Evolutionary conservation across 2,888 invertebrate species (phyloP).

Genomic region (Hedychridium roseum): DNA sequence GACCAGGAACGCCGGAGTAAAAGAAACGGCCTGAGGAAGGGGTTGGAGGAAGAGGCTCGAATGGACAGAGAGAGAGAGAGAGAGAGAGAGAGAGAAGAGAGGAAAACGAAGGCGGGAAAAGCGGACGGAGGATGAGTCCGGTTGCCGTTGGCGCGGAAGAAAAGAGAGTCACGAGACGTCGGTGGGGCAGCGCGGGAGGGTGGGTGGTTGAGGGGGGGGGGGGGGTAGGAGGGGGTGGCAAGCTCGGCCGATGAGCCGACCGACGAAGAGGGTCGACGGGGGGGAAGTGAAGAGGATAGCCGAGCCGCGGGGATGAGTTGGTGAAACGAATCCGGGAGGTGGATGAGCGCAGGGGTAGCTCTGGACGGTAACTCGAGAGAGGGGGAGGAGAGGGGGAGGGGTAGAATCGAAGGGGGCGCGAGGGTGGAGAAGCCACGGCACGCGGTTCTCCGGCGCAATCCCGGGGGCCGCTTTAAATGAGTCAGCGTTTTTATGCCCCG

Average conservation of each 20-base stretch:
- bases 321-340: slow-evolving; percentile 19
- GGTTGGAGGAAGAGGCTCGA: slow-evolving; percentile 21
- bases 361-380: slow-evolving; percentile 14
- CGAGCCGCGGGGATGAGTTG: slow-evolving; percentile 12
- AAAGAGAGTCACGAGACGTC: slow-evolving; percentile 55
- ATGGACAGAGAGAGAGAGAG: not conserved
- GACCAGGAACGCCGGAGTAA: slow-evolving; percentile 18
- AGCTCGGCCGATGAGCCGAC: too few species aligned
- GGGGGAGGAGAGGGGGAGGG: slow-evolving; percentile 17
- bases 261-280: slow-evolving; percentile 6
- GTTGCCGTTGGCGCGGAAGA: slow-evolving; percentile 51
- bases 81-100: slow-evolving; percentile 4
- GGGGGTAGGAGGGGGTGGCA: slow-evolving; percentile 13
- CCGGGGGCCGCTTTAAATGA: slow-evolving; percentile 64
- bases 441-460: slow-evolving; percentile 56
- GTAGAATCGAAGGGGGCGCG: slow-evolving; percentile 17
- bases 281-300: slow-evolving; percentile 9
- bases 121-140: slow-evolving; percentile 35
- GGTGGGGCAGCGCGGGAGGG: slow-evolving; percentile 19
- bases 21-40: not conserved
- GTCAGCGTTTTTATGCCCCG: slow-evolving; percentile 64
- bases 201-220: slow-evolving; percentile 24
- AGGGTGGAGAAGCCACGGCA: slow-evolving; percentile 41
- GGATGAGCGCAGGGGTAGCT: slow-evolving; percentile 15
- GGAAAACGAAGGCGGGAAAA: slow-evolving; percentile 3